Conservation (phyloP, 1,140 invertebrate species). For the Drosophila micromelanica region DNA sequence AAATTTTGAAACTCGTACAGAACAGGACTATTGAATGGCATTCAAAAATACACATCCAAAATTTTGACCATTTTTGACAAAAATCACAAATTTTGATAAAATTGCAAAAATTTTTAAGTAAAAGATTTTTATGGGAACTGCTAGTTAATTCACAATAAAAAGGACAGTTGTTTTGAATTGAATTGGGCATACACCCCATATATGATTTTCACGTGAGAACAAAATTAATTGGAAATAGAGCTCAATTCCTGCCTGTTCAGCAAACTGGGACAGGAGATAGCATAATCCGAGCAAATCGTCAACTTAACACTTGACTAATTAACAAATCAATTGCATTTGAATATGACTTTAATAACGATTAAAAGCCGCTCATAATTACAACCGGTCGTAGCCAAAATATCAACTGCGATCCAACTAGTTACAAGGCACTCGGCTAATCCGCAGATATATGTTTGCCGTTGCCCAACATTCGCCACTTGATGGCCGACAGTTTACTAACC, state of each 20-base stretch:
- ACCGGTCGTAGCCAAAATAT: constrained; percentile 24
- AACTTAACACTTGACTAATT: constrained; percentile 37
- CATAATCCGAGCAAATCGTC: constrained; percentile 48
- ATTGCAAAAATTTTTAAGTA: too few species aligned
- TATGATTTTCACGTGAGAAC: constrained; percentile 13
- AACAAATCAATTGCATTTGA: constrained; percentile 64
- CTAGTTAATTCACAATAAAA: too few species aligned
- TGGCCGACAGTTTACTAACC: constrained; percentile 30
- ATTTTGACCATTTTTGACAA: too few species aligned
- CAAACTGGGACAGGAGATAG: constrained; percentile 11
- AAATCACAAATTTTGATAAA: too few species aligned
- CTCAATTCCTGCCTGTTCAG: constrained; percentile 1
- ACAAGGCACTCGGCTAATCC: constrained; percentile 25
- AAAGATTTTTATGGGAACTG: too few species aligned
- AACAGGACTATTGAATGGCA: too few species aligned
- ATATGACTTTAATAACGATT: constrained; percentile 63
- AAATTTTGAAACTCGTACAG: too few species aligned
- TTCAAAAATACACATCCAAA: too few species aligned
- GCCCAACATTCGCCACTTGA: constrained; percentile 37
- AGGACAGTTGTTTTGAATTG: too few species aligned
- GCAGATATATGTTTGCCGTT: constrained; percentile 24
- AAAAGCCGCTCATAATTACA: constrained; percentile 59
- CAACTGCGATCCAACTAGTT: constrained; percentile 7
- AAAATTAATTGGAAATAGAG: constrained; percentile 7
- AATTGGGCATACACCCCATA: constrained; percentile 10